phyloP scores from a whole-genome alignment of 2,888 invertebrate genomes.

The Drosophila tripunctata region DNA sequence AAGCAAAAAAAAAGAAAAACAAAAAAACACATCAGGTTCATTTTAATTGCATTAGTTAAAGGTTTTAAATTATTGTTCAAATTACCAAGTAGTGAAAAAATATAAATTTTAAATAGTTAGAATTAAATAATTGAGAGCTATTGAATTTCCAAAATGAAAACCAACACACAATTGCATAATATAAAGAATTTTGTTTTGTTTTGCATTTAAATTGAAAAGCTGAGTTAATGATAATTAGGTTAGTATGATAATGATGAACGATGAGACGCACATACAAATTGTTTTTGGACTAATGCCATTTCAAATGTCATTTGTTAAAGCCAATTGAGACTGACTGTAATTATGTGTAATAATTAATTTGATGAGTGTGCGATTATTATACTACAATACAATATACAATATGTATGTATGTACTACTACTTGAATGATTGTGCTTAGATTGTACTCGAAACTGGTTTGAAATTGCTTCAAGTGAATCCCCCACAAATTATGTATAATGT shows the following conservation, averaged over 20 bases:
- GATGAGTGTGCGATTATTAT: constrained; percentile 31
- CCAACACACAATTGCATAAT: too few species aligned
- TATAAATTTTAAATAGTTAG: constrained; percentile 31
- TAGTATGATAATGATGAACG: constrained; percentile 10
- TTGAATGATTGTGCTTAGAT: constrained; percentile 29
- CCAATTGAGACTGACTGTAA: constrained; percentile 79
- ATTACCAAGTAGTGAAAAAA: constrained; percentile 7
- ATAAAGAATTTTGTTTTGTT: too few species aligned
- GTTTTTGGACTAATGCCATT: constrained; percentile 74
- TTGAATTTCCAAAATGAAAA: background rate
- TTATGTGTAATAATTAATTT: constrained; percentile 70
- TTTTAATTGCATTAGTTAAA: constrained; percentile 30
- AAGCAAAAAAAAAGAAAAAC: constrained; percentile 1
- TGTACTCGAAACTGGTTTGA: constrained; percentile 53
- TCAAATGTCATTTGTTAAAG: constrained; percentile 74
- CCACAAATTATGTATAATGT: constrained; percentile 31
- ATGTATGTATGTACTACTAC: too few species aligned
- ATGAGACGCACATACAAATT: constrained; percentile 63
- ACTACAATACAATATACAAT: too few species aligned
- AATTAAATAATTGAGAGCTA: constrained; percentile 17
- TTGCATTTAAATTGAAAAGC: background rate
- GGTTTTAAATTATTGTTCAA: constrained; percentile 23
- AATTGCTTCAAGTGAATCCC: constrained; percentile 54
- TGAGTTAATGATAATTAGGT: constrained; percentile 11
- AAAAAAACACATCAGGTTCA: constrained; percentile 31